Evolutionary conservation across 1,140 invertebrate genomes (phyloP).

Genomic region (Leguminivora glycinivorella): DNA sequence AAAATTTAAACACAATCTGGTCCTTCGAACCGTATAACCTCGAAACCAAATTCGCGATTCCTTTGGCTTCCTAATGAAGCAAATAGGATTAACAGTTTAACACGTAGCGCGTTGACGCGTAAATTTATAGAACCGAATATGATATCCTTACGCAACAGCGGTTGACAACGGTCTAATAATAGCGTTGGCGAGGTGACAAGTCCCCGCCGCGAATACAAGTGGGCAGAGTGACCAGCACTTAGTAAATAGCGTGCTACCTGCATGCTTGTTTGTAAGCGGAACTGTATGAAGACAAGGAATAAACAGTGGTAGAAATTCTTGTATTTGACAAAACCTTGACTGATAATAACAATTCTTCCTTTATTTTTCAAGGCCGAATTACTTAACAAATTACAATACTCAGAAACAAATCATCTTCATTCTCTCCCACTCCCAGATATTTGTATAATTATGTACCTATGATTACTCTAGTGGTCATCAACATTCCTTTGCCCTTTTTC

Average conservation of each 20-base stretch:
- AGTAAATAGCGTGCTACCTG: slow-evolving; percentile 19
- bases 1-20: neutral
- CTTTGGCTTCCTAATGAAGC: slow-evolving; percentile 1
- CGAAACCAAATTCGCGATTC: neutral
- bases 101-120: neutral
- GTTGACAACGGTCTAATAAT: slow-evolving; percentile 26
- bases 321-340: too few relatives aligned
- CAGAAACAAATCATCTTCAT: too few relatives aligned
- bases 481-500: too few relatives aligned
- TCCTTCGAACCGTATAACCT: neutral
- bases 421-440: too few relatives aligned
- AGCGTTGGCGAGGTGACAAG: slow-evolving; percentile 14
- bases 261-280: neutral
- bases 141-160: slow-evolving; percentile 21
- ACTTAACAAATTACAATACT: too few relatives aligned
- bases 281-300: too few relatives aligned
- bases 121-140: slow-evolving; percentile 13
- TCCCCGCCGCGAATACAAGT: slow-evolving; percentile 6
- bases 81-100: neutral
- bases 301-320: too few relatives aligned
- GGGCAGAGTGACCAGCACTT: slow-evolving; percentile 23
- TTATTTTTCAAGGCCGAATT: too few relatives aligned
- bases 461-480: too few relatives aligned
- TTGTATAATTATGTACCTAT: too few relatives aligned
- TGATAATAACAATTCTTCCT: too few relatives aligned